A percentile compares a stretch with the other conserved stretches of the same genome.
These are phyloP conservation scores for Oreotrochilus melanogaster DNA, from an alignment of 2,113 vertebrate genomes.

Conservation along the genomic window DNA sequence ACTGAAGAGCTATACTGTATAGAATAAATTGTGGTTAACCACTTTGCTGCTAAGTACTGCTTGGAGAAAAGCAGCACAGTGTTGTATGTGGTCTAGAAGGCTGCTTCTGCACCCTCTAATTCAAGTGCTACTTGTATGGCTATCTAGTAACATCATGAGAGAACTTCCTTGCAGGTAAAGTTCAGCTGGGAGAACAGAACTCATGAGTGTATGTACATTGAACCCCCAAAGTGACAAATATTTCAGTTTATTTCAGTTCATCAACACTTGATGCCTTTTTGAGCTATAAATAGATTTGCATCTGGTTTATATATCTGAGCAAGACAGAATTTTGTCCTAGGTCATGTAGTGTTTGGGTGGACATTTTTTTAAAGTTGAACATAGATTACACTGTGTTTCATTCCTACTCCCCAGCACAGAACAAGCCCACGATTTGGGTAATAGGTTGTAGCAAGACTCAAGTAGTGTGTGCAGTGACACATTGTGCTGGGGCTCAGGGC, in stretches of 20 bases:
- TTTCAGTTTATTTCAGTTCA: background rate
- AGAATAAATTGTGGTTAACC: background rate
- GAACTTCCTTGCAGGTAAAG: background rate
- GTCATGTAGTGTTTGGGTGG: background rate
- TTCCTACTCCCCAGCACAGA: background rate
- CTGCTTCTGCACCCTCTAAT: background rate
- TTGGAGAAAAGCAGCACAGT: background rate
- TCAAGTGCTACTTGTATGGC: background rate
- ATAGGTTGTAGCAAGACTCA: background rate
- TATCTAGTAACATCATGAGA: background rate
- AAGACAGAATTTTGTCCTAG: background rate
- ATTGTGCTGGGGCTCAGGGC: background rate
- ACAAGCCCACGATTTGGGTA: background rate
- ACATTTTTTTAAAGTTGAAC: background rate
- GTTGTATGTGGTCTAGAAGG: background rate
- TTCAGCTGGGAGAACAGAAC: background rate
- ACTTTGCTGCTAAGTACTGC: background rate
- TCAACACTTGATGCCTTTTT: rapidly evolving
- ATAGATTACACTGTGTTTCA: background rate
- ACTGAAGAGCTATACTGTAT: background rate
- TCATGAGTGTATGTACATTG: background rate
- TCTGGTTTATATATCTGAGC: background rate
- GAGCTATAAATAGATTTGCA: background rate
- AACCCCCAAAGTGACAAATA: background rate
- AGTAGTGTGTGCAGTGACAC: background rate